These are phyloP conservation scores for Coptodon rendalli DNA, from an alignment of 2,113 vertebrate species.

Conservation along the genomic window DNA sequence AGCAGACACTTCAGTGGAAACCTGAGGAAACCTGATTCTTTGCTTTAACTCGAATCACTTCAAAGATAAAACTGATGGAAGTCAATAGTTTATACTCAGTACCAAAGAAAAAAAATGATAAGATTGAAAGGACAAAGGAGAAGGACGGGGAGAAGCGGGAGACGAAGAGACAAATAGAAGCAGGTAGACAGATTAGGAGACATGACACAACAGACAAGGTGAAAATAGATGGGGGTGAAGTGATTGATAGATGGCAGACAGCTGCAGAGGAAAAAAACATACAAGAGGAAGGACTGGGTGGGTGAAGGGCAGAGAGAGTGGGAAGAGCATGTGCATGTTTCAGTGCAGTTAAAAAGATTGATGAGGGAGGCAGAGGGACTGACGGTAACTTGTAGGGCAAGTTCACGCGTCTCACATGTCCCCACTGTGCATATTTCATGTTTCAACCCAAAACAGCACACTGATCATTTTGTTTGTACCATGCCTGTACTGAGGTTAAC, in stretches of 20 bases:
- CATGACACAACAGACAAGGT: neutral
- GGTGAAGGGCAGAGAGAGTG: neutral
- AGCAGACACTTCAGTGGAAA: neutral
- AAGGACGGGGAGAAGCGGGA: neutral
- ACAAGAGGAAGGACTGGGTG: neutral
- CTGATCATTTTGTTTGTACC: neutral
- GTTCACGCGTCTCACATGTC: neutral
- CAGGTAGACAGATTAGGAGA: neutral
- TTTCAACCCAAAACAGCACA: neutral
- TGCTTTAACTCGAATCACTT: conserved; percentile 16
- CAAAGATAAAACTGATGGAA: neutral
- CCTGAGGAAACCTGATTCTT: neutral
- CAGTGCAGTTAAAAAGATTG: neutral
- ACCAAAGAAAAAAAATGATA: neutral
- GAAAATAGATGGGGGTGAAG: neutral
- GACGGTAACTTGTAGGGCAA: neutral
- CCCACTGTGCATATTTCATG: neutral
- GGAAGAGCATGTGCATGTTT: neutral
- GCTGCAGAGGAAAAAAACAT: neutral
- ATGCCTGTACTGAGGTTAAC: neutral
- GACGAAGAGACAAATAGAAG: neutral
- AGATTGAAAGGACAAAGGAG: neutral
- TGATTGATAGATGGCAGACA: conserved; percentile 18
- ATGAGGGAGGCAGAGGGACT: neutral
- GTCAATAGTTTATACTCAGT: neutral